Evolutionary conservation across 1,140 invertebrate species (phyloP), one percentile per base, ranked within the genome.

Genomic region (Daktulosphaira vitifoliae): DNA sequence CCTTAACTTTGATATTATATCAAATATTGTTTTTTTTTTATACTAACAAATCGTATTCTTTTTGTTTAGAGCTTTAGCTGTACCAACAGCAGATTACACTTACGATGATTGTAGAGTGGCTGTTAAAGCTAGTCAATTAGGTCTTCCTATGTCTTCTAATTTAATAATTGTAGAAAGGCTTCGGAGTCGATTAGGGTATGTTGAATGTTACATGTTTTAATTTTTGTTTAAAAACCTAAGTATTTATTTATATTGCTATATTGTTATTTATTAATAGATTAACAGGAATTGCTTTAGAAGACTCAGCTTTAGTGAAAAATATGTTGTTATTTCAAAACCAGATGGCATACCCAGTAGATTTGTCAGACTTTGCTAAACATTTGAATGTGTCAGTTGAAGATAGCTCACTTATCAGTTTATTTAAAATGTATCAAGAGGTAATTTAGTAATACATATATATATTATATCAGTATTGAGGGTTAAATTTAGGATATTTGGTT

Each of bases 61-160:
- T 38, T 51, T 25, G 8, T 22, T n/a, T 74, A 94, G 90, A 71
- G 85, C 87, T 20, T 74, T 94, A 15, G 81, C 84, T 8, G 81
- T 93, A 33, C 90, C 91, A 4, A 85, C 89, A 0, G 84, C 89
- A n/a, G 90, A 95, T 75, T 93, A 93, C 73, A 89, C 90, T 0
- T 96, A 90, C 73, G 90, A 94, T 74, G 93, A 96, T 76, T 93
- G 90, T 70, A 81, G 87, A 66, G 78, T 94, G 37, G 89, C 93
- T 76, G 82, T 81, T 26, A 82, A 84, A 69, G 91, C 90, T 7
- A 87, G 87, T 71, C 83, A 87, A 71, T 79, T 92, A 68, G 85
- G 89, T 68, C 78, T 94, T 16, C 88, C 89, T 0, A 79, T 82
- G 67, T 82, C 84, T 6, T 81, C 85, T 11, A 81, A 79, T 15